Conservation (phyloP, 2,888 invertebrate species). For the Aphidoletes aphidimyza region DNA sequence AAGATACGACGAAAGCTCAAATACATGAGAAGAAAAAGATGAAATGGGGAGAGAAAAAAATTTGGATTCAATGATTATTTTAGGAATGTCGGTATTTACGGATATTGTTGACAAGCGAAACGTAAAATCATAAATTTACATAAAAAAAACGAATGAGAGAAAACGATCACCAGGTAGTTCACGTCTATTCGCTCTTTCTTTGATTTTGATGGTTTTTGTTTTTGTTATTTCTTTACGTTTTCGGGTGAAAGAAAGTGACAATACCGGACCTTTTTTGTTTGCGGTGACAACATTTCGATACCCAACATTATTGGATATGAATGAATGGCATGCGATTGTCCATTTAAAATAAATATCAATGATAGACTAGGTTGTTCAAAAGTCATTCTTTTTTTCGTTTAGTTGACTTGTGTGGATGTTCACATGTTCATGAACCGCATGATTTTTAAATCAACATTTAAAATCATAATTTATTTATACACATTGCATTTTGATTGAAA, state of each 20-base stretch:
- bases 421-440: too few relatives aligned
- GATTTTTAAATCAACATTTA: too few relatives aligned
- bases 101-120: constrained; percentile 20
- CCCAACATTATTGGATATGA: too few relatives aligned
- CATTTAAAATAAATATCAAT: too few relatives aligned
- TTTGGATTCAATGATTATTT: background rate
- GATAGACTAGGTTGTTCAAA: too few relatives aligned
- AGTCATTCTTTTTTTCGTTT: too few relatives aligned
- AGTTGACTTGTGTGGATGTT: too few relatives aligned
- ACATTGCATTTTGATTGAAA: too few relatives aligned
- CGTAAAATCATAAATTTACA: background rate
- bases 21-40: background rate
- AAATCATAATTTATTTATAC: too few relatives aligned
- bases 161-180: background rate
- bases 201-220: too few relatives aligned
- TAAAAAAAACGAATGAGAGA: background rate
- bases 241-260: constrained; percentile 19
- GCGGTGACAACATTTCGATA: background rate
- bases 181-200: too few relatives aligned
- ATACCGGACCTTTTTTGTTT: constrained; percentile 12
- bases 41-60: background rate
- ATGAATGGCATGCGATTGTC: too few relatives aligned
- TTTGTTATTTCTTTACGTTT: constrained; percentile 4
- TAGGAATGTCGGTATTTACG: background rate
- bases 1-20: background rate